phyloP scores from a whole-genome alignment of 2,888 invertebrate genomes.

The Ommatoiulus sabulosus region DNA sequence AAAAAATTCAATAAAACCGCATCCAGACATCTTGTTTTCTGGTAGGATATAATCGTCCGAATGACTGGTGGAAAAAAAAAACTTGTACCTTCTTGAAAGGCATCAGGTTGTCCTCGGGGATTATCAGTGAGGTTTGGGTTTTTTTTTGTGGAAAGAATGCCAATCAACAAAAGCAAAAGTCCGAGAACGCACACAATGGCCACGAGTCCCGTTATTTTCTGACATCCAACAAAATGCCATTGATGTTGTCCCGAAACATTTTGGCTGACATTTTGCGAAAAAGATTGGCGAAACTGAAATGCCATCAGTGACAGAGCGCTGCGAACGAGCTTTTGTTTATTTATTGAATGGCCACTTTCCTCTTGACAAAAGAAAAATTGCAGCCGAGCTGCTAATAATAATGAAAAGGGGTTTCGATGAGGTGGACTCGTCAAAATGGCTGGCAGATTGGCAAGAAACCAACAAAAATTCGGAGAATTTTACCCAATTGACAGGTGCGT shows the following conservation, averaged over 20 bases:
- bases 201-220: slow-evolving; percentile 12
- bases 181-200: neutral
- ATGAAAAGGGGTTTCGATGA: no score
- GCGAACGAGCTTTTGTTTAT: neutral
- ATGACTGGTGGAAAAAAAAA: neutral
- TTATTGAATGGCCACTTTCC: neutral
- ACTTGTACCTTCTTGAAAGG: neutral
- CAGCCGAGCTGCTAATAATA: neutral
- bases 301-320: neutral
- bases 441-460: neutral
- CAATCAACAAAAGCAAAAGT: neutral
- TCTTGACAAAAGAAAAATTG: slow-evolving; percentile 33
- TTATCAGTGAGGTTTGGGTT: neutral
- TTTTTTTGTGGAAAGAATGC: neutral
- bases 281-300: neutral
- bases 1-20: no score
- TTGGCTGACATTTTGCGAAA: neutral
- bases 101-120: neutral
- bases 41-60: no score
- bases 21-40: no score
- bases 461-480: slow-evolving; percentile 26
- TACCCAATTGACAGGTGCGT: neutral
- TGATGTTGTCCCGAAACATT: slow-evolving; percentile 6
- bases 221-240: neutral
- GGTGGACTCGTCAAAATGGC: slow-evolving; percentile 19